A percentile compares a stretch with the other conserved stretches of the same genome.
phyloP scores from a whole-genome alignment of 2,797 vertebrate species.

The Lemur catta region DNA sequence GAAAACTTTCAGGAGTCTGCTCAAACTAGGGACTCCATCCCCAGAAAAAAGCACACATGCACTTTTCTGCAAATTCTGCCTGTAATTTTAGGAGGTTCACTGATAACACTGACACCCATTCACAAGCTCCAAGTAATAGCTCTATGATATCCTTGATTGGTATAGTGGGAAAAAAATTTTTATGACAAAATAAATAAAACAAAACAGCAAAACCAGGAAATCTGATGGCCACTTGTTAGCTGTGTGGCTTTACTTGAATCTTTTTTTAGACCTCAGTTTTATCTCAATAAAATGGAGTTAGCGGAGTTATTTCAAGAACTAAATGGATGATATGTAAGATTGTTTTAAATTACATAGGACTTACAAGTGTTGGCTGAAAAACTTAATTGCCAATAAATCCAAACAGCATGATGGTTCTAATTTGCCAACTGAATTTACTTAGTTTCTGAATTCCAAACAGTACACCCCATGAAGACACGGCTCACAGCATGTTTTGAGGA shows the following conservation, averaged over 20 bases:
- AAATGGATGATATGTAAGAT: not conserved
- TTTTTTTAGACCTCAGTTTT: not conserved
- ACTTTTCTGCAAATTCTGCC: not conserved
- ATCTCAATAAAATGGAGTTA: not conserved
- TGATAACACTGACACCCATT: not conserved
- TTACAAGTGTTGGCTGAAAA: constrained; percentile 25
- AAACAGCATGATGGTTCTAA: not conserved
- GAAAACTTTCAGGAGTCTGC: not conserved
- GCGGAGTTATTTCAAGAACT: constrained; percentile 22
- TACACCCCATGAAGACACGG: not conserved
- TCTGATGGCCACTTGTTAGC: not conserved
- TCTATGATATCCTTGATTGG: not conserved
- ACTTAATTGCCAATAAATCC: not conserved
- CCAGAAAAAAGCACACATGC: not conserved
- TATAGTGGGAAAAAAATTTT: accelerated
- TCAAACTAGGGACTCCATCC: not conserved
- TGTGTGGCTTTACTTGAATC: not conserved
- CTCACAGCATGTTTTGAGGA: not conserved
- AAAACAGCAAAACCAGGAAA: not conserved
- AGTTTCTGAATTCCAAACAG: not conserved
- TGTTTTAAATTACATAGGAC: not conserved
- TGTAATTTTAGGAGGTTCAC: not conserved
- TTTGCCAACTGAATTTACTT: not conserved
- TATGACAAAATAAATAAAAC: not conserved
- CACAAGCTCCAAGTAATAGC: not conserved